phyloP scores from a whole-genome alignment of 2,113 vertebrate species.

The Macrotus californicus region DNA sequence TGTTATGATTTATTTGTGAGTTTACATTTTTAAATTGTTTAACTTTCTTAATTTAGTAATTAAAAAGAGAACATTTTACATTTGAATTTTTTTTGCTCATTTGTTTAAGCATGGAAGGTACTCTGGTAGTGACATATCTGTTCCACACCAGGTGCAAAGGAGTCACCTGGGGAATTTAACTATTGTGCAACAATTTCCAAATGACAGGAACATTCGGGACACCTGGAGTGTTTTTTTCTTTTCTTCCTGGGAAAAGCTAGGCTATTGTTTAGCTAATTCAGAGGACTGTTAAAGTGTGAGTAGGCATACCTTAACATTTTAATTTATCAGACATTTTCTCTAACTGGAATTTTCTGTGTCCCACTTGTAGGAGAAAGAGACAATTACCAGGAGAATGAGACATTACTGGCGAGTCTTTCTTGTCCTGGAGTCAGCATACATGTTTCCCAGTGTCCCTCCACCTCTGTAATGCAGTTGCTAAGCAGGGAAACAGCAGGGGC shows the following conservation, averaged over 20 bases:
- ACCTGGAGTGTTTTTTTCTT: not conserved
- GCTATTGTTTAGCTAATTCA: not conserved
- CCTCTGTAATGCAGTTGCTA: not conserved
- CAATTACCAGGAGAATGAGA: not conserved
- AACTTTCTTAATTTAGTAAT: slow-evolving; percentile 90
- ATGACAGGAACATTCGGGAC: slow-evolving; percentile 1
- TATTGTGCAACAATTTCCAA: slow-evolving; percentile 17
- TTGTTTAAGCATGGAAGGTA: slow-evolving; percentile 76
- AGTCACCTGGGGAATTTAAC: slow-evolving; percentile 23
- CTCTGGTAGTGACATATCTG: not conserved
- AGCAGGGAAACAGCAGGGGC: not conserved
- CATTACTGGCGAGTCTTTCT: not conserved
- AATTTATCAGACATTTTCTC: not conserved
- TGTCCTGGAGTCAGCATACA: not conserved
- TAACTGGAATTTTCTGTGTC: not conserved
- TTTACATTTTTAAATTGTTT: slow-evolving; percentile 87
- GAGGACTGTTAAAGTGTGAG: not conserved
- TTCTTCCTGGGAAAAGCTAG: not conserved
- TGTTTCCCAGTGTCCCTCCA: not conserved
- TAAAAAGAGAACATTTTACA: slow-evolving; percentile 87
- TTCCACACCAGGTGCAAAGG: slow-evolving; percentile 3
- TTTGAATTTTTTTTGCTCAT: slow-evolving; percentile 82
- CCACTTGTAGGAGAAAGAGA: not conserved
- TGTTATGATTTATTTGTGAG: slow-evolving; percentile 84
- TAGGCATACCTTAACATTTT: not conserved